Base-by-base conservation (phyloP, 2,797 vertebrate species). In the Gymnoscopelus braueri region DNA sequence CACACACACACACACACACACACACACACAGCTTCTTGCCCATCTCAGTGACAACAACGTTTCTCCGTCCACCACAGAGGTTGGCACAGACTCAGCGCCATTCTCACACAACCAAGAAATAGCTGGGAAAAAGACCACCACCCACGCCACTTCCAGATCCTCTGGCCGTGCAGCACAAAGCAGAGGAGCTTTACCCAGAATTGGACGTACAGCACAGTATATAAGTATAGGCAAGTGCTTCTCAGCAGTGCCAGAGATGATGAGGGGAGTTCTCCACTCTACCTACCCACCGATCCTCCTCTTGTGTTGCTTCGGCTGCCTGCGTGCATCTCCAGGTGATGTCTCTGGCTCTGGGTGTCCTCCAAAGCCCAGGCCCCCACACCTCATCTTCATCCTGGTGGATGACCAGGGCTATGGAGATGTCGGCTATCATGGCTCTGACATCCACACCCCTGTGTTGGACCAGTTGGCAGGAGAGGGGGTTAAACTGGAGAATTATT, bases 401-500 rank as follows among this genome's bases (percentile, higher is more conserved):
- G 98, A 99, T 54, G 96, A 99, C 79, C 97, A 98, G 87, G 96
- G 98, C 11, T 99, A 96, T 71, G 84, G 95, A 80, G 97, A 99
- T 72, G 93, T 97, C 44, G 96, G 97, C 57, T 99, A 98, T 87
- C 97, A 98, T 6, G 96, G 96, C 44, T 98, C 97, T 0, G 96
- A 97, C 81, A 96, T 98, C 83, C 92, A 89, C 80, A 98, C 96
- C 0, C 95, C 96, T 11, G 94, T 93, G 12, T 80, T 99, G 83
- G 96, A 98, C 92, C 89, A 71, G 73, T 92, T 98, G 19, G 96
- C 98, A 9, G 94, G 91, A 0, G 94, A 96, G 77, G 97, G 97
- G 47, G 96, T 98, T 58, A 97, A 96, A 81, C 93, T 99, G 85
- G 97, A 99, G 89, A 98, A 98, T 88, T 98, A 98, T 88, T 98